These are phyloP conservation scores for Nasonia vitripennis DNA, from an alignment of 1,140 invertebrate genomes.

Conservation along the genomic window DNA sequence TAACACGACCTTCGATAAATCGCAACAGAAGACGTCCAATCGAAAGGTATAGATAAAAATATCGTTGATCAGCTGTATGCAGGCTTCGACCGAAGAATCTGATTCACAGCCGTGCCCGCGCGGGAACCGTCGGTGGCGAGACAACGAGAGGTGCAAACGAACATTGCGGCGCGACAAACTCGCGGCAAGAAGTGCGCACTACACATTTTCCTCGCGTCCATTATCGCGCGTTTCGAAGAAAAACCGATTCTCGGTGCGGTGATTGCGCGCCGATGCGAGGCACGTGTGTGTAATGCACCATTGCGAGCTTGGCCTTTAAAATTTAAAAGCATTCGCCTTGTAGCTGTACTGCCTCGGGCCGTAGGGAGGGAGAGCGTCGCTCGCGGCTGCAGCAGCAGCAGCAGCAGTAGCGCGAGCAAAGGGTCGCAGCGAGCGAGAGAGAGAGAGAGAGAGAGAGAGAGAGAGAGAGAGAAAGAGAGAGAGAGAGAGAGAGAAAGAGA, in stretches of 20 bases:
- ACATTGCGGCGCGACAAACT: too few relatives aligned
- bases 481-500: background rate
- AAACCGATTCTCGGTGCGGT: background rate
- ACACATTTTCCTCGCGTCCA: background rate
- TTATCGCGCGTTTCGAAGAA: background rate
- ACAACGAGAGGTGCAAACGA: too few relatives aligned
- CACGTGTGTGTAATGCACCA: too few relatives aligned
- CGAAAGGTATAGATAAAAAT: too few relatives aligned
- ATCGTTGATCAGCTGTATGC: too few relatives aligned
- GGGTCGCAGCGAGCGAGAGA: background rate
- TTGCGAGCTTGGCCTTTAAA: background rate
- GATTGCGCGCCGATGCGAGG: background rate
- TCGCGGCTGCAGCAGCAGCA: background rate
- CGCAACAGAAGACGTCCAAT: too few relatives aligned
- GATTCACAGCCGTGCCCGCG: too few relatives aligned
- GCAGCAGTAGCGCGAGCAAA: background rate
- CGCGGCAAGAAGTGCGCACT: background rate
- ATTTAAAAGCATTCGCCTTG: constrained; percentile 1
- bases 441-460: background rate
- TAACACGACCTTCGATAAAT: too few relatives aligned
- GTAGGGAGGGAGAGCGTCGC: background rate
- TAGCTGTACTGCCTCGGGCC: background rate
- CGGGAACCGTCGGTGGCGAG: too few relatives aligned
- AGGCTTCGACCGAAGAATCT: too few relatives aligned
- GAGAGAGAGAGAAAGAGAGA: too few relatives aligned